A percentile compares a stretch with the other conserved stretches of the same genome.
Evolutionary conservation across 2,888 invertebrate genomes (phyloP).

Genomic region (Halocaridina rubra): DNA sequence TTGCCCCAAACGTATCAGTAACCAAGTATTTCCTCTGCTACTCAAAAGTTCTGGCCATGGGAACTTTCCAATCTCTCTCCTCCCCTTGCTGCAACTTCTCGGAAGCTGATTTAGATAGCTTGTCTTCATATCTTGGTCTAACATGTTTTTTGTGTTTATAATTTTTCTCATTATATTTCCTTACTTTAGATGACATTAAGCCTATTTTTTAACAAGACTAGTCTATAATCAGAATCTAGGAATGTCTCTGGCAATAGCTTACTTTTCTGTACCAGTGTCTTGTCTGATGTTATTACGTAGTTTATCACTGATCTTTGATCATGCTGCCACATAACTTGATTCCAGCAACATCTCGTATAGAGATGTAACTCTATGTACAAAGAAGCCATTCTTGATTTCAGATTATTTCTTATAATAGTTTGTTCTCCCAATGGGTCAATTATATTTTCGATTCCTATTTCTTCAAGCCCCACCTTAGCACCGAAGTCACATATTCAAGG

Average conservation of each 20-base stretch:
- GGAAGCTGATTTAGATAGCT: neutral
- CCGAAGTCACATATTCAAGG: too few relatives aligned
- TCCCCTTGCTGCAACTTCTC: neutral
- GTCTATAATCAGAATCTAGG: neutral
- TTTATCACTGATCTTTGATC: neutral
- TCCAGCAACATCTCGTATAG: neutral
- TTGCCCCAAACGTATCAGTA: too few relatives aligned
- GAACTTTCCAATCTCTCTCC: neutral
- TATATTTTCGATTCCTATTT: neutral
- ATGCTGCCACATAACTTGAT: neutral
- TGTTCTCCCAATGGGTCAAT: neutral
- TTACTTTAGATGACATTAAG: neutral
- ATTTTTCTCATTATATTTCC: neutral
- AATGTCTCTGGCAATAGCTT: neutral
- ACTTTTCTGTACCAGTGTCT: neutral
- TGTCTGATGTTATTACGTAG: neutral
- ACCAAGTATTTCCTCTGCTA: neutral
- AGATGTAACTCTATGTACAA: neutral
- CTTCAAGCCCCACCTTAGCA: neutral
- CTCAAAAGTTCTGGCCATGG: neutral
- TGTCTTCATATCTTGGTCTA: neutral
- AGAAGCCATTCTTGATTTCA: neutral
- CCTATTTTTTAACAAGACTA: neutral
- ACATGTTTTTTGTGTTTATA: neutral
- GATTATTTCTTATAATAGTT: neutral